Conservation (phyloP, 2,797 vertebrate species). For the Catamblyrhynchus diadema region DNA sequence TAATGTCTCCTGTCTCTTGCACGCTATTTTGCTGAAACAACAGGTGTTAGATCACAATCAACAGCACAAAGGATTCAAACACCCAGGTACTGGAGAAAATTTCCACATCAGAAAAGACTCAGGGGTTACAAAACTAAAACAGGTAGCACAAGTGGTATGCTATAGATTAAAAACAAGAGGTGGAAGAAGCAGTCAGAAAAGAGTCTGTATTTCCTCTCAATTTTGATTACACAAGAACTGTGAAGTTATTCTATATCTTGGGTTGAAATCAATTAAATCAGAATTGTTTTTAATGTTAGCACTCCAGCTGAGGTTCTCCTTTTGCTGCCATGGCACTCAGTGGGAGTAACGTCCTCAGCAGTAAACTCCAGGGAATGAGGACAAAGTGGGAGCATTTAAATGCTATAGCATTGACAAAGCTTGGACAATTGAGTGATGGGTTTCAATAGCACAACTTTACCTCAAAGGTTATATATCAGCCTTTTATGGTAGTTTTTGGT, state of each 20-base stretch:
- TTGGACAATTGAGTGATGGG: background rate
- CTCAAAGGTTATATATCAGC: background rate
- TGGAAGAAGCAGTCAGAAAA: background rate
- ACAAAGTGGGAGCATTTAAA: background rate
- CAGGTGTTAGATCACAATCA: conserved; percentile 46
- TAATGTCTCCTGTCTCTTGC: background rate
- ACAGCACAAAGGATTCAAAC: conserved; percentile 9
- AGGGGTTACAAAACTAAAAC: background rate
- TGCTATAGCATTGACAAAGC: background rate
- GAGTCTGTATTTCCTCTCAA: background rate
- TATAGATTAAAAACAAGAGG: background rate
- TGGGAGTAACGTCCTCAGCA: background rate
- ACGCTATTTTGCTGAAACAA: conserved; percentile 33
- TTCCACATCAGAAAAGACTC: conserved; percentile 34
- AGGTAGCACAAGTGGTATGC: background rate
- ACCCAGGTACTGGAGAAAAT: background rate
- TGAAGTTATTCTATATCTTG: background rate
- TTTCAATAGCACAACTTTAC: background rate
- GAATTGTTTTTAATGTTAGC: background rate
- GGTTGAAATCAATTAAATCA: background rate
- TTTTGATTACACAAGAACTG: background rate
- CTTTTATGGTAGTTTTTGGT: background rate
- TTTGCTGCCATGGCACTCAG: background rate
- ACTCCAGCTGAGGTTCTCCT: background rate
- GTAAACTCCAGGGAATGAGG: background rate